Conservation (phyloP, 64 coral and sea anemone species). For the Orbicella faveolata region DNA sequence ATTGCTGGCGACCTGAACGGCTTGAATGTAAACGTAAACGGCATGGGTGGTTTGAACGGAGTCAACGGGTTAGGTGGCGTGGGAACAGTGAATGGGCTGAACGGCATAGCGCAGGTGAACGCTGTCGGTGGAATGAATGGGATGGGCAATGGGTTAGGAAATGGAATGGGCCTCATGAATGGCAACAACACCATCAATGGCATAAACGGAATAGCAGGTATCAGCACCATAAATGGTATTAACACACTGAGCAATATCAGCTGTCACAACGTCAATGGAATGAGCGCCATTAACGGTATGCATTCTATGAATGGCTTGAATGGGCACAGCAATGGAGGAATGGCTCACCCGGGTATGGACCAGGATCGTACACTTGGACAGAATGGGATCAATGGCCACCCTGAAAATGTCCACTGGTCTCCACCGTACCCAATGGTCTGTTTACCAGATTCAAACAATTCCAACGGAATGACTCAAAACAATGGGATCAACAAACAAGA, state of each 20-base stretch:
- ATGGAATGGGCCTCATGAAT: conserved; percentile 77
- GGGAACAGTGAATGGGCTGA: conserved; percentile 73
- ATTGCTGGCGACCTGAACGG: conserved; percentile 82
- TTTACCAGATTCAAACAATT: conserved; percentile 77
- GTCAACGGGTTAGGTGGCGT: conserved; percentile 67
- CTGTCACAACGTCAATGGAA: conserved; percentile 78
- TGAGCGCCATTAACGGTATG: conserved; percentile 81
- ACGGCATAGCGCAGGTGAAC: conserved; percentile 83
- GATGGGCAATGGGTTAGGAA: conserved; percentile 84
- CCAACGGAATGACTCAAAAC: conserved; percentile 71
- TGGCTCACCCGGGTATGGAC: conserved; percentile 63
- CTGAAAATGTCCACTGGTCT: conserved; percentile 91
- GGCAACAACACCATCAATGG: conserved; percentile 80
- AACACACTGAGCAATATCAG: conserved; percentile 77
- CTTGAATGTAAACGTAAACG: conserved; percentile 61
- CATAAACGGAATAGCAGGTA: conserved; percentile 85
- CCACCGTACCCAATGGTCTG: conserved; percentile 90
- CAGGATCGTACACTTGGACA: conserved; percentile 72
- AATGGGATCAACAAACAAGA: conserved; percentile 79
- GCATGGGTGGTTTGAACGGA: conserved; percentile 76
- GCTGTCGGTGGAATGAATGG: conserved; percentile 76
- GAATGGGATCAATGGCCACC: conserved; percentile 58
- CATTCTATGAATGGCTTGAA: conserved; percentile 84
- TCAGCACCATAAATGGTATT: conserved; percentile 86
- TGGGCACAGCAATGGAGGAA: conserved; percentile 63